phyloP scores from a whole-genome alignment of 2,113 vertebrate genomes.

The Terrapene triunguis region DNA sequence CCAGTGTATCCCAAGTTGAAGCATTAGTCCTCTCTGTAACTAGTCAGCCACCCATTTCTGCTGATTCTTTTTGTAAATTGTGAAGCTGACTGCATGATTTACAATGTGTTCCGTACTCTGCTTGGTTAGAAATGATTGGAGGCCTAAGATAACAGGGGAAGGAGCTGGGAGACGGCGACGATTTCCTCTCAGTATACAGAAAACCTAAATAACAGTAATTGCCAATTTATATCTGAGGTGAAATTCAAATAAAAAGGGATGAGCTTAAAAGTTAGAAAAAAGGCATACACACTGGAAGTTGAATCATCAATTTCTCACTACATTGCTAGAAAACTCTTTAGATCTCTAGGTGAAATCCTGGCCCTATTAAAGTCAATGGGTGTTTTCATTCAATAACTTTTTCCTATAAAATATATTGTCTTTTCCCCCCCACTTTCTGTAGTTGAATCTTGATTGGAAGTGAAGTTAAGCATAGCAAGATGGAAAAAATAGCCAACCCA shows the following conservation, averaged over 20 bases:
- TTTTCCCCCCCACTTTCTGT: background rate
- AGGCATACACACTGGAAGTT: background rate
- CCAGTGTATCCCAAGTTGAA: background rate
- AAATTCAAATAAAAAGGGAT: background rate
- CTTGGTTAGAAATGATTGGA: background rate
- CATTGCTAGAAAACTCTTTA: background rate
- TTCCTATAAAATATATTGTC: background rate
- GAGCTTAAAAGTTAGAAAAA: background rate
- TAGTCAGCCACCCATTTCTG: background rate
- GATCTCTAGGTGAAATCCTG: background rate
- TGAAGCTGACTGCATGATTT: background rate
- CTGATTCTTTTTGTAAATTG: fast-evolving
- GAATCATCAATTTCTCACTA: background rate
- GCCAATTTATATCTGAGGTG: background rate
- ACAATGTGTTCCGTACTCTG: background rate
- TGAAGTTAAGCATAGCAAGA: background rate
- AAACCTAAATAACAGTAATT: background rate
- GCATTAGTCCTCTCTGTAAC: background rate
- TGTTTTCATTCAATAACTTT: background rate
- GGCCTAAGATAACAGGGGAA: background rate
- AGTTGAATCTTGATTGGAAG: background rate
- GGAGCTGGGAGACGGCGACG: background rate
- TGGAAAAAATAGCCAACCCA: background rate
- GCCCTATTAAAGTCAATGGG: background rate
- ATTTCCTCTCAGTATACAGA: background rate